phyloP scores from a whole-genome alignment of 92 coral and sea anemone species.

The Muricea muricata region DNA sequence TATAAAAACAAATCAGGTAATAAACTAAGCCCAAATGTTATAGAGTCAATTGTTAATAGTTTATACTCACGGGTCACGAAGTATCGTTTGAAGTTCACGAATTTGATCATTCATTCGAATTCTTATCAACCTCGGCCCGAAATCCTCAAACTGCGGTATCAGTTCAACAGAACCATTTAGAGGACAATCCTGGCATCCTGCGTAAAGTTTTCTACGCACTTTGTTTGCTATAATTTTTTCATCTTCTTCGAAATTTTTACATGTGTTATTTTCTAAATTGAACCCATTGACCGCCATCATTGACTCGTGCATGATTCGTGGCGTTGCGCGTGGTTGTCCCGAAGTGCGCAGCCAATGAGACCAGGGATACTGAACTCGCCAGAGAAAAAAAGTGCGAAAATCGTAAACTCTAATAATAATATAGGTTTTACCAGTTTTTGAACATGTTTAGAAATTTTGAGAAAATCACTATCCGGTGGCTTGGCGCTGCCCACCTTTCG shows the following conservation, averaged over 20 bases:
- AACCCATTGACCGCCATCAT: slow-evolving; percentile 22
- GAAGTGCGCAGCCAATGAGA: too few species aligned
- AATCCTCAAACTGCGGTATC: slow-evolving; percentile 58
- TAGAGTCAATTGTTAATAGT: background rate
- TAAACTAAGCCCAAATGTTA: background rate
- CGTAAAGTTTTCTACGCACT: background rate
- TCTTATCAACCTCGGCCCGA: slow-evolving; percentile 78
- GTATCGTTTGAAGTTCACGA: slow-evolving; percentile 88
- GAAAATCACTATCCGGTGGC: too few species aligned
- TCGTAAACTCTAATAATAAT: too few species aligned
- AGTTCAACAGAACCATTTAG: slow-evolving; percentile 43
- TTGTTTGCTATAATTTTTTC: background rate
- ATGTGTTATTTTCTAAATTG: slow-evolving; percentile 8
- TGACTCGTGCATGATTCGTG: background rate
- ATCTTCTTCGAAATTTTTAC: slow-evolving; percentile 16
- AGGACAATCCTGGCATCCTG: slow-evolving; percentile 24
- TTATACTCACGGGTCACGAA: slow-evolving; percentile 82
- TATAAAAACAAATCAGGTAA: background rate
- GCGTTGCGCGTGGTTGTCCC: slow-evolving; percentile 10
- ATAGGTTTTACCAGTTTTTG: too few species aligned
- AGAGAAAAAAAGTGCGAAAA: too few species aligned
- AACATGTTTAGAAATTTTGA: too few species aligned
- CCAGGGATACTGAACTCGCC: too few species aligned
- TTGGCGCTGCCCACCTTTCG: too few species aligned
- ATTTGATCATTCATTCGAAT: slow-evolving; percentile 94